Evolutionary conservation across 2,113 vertebrate genomes (phyloP), one percentile per base, ranked within the genome.

Genomic region (Paraplagusia blochii): DNA sequence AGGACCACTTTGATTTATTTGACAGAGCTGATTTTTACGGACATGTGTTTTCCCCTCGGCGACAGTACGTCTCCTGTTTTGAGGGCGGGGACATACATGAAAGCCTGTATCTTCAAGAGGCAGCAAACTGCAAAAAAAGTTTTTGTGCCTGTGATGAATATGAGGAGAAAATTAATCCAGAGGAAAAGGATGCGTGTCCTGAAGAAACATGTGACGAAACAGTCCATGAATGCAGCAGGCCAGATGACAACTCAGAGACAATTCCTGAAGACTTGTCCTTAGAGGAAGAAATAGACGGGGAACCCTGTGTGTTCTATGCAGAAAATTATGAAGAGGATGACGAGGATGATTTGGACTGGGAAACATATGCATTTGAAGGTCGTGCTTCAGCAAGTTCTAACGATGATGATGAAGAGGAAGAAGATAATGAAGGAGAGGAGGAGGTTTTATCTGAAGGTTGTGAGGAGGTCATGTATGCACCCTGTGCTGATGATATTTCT

Each of bases 11-110:
- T 50, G 80, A 84, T 70, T 65, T 89, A 0, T 86, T 89, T 17
- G 87, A 89, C 61, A 77, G 60, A 42, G 49, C 9, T 2, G 85
- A 86, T 47, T 52, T 18, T 53, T 34, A 47, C 0, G 66, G 70
- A 45, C 56, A 59, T 1, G 8, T 14, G 1, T 80, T 72, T 22
- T 19, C 58, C 3, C 72, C 76, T 38, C 80, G 66, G 22, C 63
- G 2, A 3, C 15, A 1, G 16, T 87, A 89, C 57, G 74, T 85
- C 44, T 89, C 87, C 10, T 87, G 85, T 53, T 89, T 87, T 1
- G 87, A 89, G 4, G 87, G 85, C 0, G 87, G 87, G 11, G 87
- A 86, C 38, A 56, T 89, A 19, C 68, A 86, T 2, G 74, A 84
- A 9, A n/a, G 17, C 0, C 53, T 87, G 10, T 44, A 77, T 44